phyloP scores from a whole-genome alignment of 2,797 vertebrate species.

The Liparis tanakae region DNA sequence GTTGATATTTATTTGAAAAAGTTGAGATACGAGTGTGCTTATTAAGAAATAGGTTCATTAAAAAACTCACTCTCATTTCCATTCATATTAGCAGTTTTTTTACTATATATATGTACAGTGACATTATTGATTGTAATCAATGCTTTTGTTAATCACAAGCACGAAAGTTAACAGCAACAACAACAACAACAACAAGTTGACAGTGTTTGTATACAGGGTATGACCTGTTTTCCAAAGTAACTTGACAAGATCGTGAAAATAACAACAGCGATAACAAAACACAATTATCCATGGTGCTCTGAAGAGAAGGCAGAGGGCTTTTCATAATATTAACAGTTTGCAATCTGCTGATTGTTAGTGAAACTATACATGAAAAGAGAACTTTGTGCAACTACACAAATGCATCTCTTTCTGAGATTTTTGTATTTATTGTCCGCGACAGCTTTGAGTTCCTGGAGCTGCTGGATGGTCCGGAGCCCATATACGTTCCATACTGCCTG shows the following conservation, averaged over 20 bases:
- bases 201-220: constrained; percentile 8
- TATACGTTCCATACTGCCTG: constrained; percentile 57
- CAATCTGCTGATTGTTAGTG: background rate
- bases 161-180: background rate
- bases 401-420: constrained; percentile 74
- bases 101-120: background rate
- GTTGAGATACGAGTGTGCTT: background rate
- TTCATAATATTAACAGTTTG: background rate
- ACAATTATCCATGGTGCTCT: background rate
- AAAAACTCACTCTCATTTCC: background rate
- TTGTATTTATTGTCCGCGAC: constrained; percentile 63
- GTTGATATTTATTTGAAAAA: background rate
- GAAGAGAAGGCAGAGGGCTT: background rate
- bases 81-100: background rate
- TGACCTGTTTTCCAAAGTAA: constrained; percentile 3
- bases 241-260: background rate
- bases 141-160: constrained; percentile 19
- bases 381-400: constrained; percentile 75
- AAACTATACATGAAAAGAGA: background rate
- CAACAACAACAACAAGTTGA: constrained; percentile 4
- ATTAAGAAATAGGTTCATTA: background rate
- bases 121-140: background rate
- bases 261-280: background rate
- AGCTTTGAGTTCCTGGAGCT: constrained; percentile 70
- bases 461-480: constrained; percentile 49